These are phyloP conservation scores for Drosophila pandora DNA, from an alignment of 1,140 invertebrate genomes.

Conservation along the genomic window DNA sequence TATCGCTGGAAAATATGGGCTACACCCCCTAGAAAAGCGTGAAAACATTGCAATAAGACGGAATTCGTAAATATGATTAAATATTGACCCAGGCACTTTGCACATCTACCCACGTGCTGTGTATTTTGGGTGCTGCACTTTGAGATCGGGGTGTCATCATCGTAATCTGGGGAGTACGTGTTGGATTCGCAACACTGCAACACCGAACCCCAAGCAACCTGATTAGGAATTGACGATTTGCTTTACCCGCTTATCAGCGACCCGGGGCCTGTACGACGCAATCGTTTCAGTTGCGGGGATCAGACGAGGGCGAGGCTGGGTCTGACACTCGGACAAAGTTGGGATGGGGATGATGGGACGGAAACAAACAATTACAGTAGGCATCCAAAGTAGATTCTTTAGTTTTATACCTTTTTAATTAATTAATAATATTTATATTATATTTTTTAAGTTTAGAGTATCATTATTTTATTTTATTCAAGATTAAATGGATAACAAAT, in stretches of 20 bases:
- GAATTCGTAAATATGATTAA: conserved; percentile 38
- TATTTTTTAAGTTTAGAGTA: too few species aligned
- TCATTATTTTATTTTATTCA: too few species aligned
- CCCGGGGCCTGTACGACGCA: conserved; percentile 16
- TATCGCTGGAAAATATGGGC: background rate
- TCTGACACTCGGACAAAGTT: background rate
- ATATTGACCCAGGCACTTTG: conserved; percentile 48
- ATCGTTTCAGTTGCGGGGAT: conserved; percentile 29
- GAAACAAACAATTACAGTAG: conserved; percentile 14
- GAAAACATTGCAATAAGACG: conserved; percentile 21
- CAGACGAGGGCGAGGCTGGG: conserved; percentile 21
- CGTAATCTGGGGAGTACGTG: conserved; percentile 22
- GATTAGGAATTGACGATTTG: conserved; percentile 29
- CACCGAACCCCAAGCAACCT: conserved; percentile 38
- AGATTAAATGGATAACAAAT: background rate
- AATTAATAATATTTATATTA: background rate
- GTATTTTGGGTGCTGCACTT: conserved; percentile 33
- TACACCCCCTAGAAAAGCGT: conserved; percentile 9
- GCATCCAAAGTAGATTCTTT: background rate
- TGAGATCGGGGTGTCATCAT: conserved; percentile 41
- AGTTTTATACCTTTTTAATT: background rate
- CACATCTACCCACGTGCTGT: conserved; percentile 24
- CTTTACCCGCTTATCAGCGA: conserved; percentile 36
- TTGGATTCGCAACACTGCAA: conserved; percentile 12
- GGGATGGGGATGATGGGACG: conserved; percentile 6